phyloP scores from a whole-genome alignment of 1,140 invertebrate species.

The Agrilus planipennis region DNA sequence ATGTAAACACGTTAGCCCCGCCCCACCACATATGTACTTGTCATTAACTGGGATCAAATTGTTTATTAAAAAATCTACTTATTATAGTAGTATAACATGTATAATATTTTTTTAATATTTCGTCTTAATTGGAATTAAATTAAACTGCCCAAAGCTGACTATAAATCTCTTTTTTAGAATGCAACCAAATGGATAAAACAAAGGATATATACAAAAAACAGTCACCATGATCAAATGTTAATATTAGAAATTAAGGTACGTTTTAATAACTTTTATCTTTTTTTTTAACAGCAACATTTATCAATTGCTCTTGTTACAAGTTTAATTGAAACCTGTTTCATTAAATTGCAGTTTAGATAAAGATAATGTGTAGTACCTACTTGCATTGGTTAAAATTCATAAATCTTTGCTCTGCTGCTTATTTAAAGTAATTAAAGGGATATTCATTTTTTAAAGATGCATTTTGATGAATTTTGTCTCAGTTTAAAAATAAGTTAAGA shows the following conservation, averaged over 20 bases:
- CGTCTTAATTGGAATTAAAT: neutral
- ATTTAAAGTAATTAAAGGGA: too few relatives aligned
- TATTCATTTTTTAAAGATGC: too few relatives aligned
- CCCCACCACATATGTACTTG: constrained; percentile 16
- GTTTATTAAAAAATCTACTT: neutral
- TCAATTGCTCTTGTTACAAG: neutral
- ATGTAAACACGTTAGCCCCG: constrained; percentile 27
- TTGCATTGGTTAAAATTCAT: neutral
- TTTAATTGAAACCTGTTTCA: neutral
- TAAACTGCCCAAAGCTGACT: constrained; percentile 2
- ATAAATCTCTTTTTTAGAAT: constrained; percentile 13
- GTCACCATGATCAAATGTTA: constrained; percentile 6
- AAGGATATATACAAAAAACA: neutral
- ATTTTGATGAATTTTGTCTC: too few relatives aligned
- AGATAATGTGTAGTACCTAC: neutral
- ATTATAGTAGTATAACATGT: neutral
- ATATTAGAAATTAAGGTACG: constrained; percentile 3
- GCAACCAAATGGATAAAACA: constrained; percentile 19
- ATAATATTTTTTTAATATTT: neutral
- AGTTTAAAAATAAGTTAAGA: too few relatives aligned
- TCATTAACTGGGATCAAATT: neutral
- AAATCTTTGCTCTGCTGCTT: too few relatives aligned
- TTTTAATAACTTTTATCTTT: neutral
- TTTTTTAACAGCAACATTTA: neutral
- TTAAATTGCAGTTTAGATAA: neutral